These are phyloP conservation scores for Daubentonia madagascariensis DNA, from an alignment of 2,113 vertebrate genomes.

Conservation along the genomic window DNA sequence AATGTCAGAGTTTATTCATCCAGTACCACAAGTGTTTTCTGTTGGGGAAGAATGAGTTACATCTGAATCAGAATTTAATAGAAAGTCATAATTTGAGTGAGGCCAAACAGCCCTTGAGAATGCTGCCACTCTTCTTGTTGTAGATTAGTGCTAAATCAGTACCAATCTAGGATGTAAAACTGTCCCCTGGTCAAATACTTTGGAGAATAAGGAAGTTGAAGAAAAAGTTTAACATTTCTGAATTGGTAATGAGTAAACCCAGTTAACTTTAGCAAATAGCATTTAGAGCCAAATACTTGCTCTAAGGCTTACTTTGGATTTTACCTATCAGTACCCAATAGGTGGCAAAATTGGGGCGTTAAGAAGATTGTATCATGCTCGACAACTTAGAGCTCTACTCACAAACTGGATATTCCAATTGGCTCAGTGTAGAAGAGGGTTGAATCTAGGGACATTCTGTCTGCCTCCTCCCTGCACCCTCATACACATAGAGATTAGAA, in stretches of 20 bases:
- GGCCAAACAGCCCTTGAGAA: not conserved
- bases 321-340: not conserved
- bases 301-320: not conserved
- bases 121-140: not conserved
- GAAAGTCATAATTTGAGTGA: not conserved
- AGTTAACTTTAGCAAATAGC: not conserved
- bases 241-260: not conserved
- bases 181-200: not conserved
- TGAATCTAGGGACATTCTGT: not conserved
- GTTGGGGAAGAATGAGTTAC: not conserved
- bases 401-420: not conserved
- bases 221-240: not conserved
- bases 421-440: not conserved
- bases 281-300: not conserved
- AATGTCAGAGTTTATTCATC: not conserved
- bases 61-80: not conserved
- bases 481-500: not conserved
- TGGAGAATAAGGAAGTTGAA: constrained; percentile 1
- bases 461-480: not conserved
- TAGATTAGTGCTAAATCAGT: not conserved
- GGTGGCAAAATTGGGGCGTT: not conserved
- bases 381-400: not conserved
- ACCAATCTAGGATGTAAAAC: not conserved
- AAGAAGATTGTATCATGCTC: not conserved
- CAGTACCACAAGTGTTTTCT: not conserved